These are phyloP conservation scores for Thaleichthys pacificus DNA, from an alignment of 2,797 vertebrate genomes.

Conservation along the genomic window DNA sequence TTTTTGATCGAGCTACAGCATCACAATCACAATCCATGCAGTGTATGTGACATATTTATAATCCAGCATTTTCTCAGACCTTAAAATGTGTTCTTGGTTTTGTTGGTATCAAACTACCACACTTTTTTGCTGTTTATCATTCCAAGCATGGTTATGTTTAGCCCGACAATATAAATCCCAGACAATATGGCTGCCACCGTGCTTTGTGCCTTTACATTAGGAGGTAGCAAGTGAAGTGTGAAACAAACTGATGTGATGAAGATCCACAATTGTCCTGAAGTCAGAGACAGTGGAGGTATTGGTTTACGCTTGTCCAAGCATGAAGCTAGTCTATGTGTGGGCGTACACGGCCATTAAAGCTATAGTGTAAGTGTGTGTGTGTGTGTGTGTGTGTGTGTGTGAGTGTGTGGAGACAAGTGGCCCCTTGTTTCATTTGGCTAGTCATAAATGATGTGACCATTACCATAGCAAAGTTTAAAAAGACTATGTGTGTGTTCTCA, in stretches of 20 bases:
- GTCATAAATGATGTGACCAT: conserved; percentile 4
- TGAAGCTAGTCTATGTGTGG: not conserved
- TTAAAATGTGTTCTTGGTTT: no score
- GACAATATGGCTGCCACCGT: conserved; percentile 52
- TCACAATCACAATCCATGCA: not conserved
- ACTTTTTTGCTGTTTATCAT: conserved; percentile 13
- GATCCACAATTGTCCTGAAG: conserved; percentile 61
- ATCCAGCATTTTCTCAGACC: no score
- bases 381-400: not conserved
- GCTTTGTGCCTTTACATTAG: conserved; percentile 52
- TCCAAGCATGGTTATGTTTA: conserved; percentile 49
- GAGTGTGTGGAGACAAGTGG: not conserved
- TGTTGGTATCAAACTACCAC: no score
- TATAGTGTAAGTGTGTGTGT: conserved; percentile 11
- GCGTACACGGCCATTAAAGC: conserved; percentile 24
- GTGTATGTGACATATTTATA: not conserved
- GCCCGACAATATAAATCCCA: conserved; percentile 52
- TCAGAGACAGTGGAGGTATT: conserved; percentile 49
- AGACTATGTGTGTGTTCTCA: conserved; percentile 10
- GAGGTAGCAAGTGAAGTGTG: conserved; percentile 68
- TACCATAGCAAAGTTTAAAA: conserved; percentile 17
- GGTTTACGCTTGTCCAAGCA: conserved; percentile 25
- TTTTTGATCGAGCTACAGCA: conserved; percentile 2
- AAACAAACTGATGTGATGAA: conserved; percentile 73
- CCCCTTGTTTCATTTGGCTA: not conserved